Percentiles rank a stretch among this genome's conserved stretches.
phyloP scores from a whole-genome alignment of 2,888 invertebrate species.

The Andrena haemorrhoa region DNA sequence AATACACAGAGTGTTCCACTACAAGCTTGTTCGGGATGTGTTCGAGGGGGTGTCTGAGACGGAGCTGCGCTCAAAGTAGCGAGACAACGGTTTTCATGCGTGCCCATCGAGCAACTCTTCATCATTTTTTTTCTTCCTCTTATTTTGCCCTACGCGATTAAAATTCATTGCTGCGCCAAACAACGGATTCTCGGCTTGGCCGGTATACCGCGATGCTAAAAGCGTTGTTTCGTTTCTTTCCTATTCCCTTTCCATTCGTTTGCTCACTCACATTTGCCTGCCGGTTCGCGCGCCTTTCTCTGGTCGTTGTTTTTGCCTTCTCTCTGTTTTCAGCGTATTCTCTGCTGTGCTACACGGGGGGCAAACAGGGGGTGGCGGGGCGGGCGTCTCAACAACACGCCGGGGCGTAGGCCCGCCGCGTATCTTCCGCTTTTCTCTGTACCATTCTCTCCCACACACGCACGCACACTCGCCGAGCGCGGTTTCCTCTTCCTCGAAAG shows the following conservation, averaged over 20 bases:
- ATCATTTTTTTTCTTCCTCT: neutral
- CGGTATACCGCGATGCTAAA: constrained; percentile 9
- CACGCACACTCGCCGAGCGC: neutral
- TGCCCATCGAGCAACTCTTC: constrained; percentile 35
- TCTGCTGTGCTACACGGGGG: constrained; percentile 57
- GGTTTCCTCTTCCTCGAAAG: neutral
- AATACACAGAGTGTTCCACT: constrained; percentile 68
- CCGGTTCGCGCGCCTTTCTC: neutral
- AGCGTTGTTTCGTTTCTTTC: neutral
- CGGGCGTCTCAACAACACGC: constrained; percentile 80
- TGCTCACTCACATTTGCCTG: neutral
- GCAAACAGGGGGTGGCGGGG: constrained; percentile 63
- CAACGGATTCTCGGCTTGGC: constrained; percentile 18
- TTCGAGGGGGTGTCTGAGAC: constrained; percentile 8
- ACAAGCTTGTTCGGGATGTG: constrained; percentile 54
- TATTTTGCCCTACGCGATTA: neutral
- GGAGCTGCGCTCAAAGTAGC: constrained; percentile 49
- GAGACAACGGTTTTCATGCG: constrained; percentile 44
- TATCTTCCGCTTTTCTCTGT: constrained; percentile 55
- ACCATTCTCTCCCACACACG: constrained; percentile 26
- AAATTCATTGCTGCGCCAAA: constrained; percentile 7
- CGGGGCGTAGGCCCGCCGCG: constrained; percentile 78
- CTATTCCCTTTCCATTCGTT: neutral
- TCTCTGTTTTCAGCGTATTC: constrained; percentile 32
- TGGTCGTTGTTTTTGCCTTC: neutral